Percentiles rank a stretch among this genome's conserved stretches.
These are phyloP conservation scores for Zosterops japonicus DNA, from an alignment of 2,113 vertebrate species.

Conservation along the genomic window DNA sequence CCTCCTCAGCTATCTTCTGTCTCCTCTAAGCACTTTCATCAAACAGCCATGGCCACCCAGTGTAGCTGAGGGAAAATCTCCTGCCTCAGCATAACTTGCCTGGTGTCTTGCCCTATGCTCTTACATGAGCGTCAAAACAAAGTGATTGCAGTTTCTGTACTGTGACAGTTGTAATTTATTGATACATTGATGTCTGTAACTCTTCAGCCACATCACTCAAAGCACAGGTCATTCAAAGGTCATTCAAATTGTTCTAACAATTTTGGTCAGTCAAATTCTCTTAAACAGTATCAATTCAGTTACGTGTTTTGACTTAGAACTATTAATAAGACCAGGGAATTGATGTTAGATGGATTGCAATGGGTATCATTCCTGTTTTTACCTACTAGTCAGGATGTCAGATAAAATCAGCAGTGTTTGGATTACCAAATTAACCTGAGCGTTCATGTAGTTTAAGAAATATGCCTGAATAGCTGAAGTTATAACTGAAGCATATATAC, in stretches of 20 bases:
- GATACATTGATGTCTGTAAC: neutral
- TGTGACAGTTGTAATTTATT: neutral
- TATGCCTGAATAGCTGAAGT: neutral
- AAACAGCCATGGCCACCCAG: rapidly evolving
- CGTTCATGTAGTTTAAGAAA: neutral
- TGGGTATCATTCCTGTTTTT: neutral
- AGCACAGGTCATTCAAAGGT: neutral
- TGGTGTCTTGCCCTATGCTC: neutral
- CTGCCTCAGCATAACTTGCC: neutral
- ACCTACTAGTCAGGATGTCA: rapidly evolving
- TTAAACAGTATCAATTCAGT: neutral
- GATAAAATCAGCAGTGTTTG: neutral
- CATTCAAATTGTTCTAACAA: neutral
- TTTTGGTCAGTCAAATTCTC: neutral
- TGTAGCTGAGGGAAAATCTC: neutral
- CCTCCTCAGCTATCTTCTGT: neutral
- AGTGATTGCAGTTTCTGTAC: neutral
- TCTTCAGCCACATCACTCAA: neutral
- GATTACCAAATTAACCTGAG: neutral
- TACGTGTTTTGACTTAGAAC: neutral
- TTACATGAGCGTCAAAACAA: neutral
- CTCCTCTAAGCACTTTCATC: neutral
- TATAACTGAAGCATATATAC: neutral
- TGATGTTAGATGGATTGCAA: neutral
- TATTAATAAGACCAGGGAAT: neutral